These are phyloP conservation scores for Phalanger gymnotis DNA, from an alignment of 2,797 vertebrate genomes.

Conservation along the genomic window DNA sequence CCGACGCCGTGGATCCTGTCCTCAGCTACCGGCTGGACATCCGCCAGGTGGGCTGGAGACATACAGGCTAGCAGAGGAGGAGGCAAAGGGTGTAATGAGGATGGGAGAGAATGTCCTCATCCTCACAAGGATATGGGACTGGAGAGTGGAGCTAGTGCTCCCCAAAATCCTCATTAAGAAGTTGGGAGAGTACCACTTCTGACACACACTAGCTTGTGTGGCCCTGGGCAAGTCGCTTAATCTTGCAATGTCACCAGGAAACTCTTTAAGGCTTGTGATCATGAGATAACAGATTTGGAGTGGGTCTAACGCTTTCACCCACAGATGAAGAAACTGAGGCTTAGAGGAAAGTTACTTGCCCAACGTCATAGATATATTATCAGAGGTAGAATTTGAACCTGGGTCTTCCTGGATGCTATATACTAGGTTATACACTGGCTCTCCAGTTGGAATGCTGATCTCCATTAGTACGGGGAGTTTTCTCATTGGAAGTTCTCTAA, in stretches of 20 bases:
- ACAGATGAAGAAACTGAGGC: neutral
- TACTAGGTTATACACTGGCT: neutral
- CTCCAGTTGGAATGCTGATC: neutral
- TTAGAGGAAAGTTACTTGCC: neutral
- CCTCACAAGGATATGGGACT: neutral
- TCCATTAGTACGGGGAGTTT: neutral
- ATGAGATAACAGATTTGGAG: neutral
- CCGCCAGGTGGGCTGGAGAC: constrained; percentile 87
- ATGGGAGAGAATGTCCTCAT: neutral
- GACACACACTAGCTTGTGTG: neutral
- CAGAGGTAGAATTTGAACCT: neutral
- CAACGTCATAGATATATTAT: neutral
- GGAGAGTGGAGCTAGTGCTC: neutral
- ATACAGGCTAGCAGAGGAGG: neutral
- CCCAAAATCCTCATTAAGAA: neutral
- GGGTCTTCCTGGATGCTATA: neutral
- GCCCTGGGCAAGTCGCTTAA: neutral
- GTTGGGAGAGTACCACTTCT: neutral
- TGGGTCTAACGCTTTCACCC: neutral
- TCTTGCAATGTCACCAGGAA: neutral
- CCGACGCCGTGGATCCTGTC: constrained; percentile 91
- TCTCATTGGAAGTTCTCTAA: neutral
- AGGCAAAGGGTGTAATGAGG: neutral
- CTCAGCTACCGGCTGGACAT: constrained; percentile 94
- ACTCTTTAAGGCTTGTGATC: neutral